Evolutionary conservation across 2,797 vertebrate genomes (phyloP).

Genomic region (Loriculus beryllinus): DNA sequence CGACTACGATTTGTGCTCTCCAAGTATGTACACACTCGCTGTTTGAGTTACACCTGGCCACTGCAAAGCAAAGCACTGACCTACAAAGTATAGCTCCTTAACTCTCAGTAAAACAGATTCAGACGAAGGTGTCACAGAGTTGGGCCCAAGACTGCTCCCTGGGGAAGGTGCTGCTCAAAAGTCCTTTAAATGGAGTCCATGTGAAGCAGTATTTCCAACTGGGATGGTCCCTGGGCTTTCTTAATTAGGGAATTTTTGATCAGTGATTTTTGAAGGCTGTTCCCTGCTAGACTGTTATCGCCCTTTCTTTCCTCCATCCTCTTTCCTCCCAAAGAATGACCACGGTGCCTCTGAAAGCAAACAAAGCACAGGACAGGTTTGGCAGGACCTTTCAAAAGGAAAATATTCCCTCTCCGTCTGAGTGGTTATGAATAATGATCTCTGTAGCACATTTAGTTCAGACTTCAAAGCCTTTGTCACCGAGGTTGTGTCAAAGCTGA

Average conservation of each 20-base stretch:
- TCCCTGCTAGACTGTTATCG: background rate
- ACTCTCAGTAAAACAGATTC: background rate
- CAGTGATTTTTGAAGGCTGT: background rate
- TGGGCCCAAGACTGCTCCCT: background rate
- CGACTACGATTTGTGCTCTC: background rate
- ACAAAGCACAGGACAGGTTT: constrained; percentile 56
- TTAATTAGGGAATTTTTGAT: background rate
- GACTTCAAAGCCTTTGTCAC: constrained; percentile 45
- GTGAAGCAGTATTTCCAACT: background rate
- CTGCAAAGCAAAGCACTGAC: background rate
- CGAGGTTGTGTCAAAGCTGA: constrained; percentile 39
- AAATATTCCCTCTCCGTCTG: constrained; percentile 37
- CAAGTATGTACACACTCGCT: fast-evolving
- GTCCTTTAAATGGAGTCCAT: background rate
- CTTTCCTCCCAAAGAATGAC: constrained; percentile 17
- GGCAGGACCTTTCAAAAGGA: constrained; percentile 54
- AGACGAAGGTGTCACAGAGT: background rate
- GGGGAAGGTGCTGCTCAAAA: background rate
- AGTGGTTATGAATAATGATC: constrained; percentile 57
- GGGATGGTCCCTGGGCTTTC: background rate
- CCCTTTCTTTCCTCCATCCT: constrained; percentile 6
- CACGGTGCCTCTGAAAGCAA: constrained; percentile 37
- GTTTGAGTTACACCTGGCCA: background rate
- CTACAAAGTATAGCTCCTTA: background rate
- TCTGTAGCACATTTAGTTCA: constrained; percentile 25